Evolutionary conservation across 2,797 vertebrate genomes (phyloP), one percentile per base, ranked within the genome.

Genomic region (Chelmon rostratus): DNA sequence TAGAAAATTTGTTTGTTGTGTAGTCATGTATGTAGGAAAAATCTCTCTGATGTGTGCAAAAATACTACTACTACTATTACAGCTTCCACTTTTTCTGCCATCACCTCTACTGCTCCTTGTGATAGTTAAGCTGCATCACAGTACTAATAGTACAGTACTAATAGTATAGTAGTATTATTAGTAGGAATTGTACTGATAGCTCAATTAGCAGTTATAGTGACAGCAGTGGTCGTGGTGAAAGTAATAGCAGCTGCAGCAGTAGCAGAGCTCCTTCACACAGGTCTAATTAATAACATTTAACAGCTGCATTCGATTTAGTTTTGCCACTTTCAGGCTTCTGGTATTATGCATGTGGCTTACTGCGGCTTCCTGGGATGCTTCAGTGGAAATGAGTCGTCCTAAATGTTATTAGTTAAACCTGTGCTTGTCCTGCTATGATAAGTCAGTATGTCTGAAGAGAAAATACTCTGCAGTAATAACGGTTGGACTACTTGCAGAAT

Each of bases 1-100:
- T 21, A 53, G 16, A n/a, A 67, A 67, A 56, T 70, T 1, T 50
- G 68, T 72, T 57, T 42, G 40, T 38, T 57, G 12, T 63, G 54
- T 44, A 2, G 12, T 31, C n/a, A 62, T 78, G 37, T 15, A 8
- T 54, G 53, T 47, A 53, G 38, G 23, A 21, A 47, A 54, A 8
- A 21, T 5, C 7, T 37, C 52, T 33, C 23, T 54, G 46, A 2
- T 54, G 47, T 44, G 13, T 25, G 13, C 42, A n/a, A n/a, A 53
- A 38, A 49, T 28, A 42, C 37, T 52, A 37, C 25, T 28, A 19
- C 7, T 57, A 49, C n/a, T 44, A 35, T 19, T 15, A 42, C 21
- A 28, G 46, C 37, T 44, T 37, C 5, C 40, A 38, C 13, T 63
- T 16, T 66, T 11, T 28, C 18, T 33, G n/a, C 11, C 15, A 9